These are phyloP conservation scores for Pelecanoides urinatrix DNA, from an alignment of 2,113 vertebrate species.

Conservation along the genomic window DNA sequence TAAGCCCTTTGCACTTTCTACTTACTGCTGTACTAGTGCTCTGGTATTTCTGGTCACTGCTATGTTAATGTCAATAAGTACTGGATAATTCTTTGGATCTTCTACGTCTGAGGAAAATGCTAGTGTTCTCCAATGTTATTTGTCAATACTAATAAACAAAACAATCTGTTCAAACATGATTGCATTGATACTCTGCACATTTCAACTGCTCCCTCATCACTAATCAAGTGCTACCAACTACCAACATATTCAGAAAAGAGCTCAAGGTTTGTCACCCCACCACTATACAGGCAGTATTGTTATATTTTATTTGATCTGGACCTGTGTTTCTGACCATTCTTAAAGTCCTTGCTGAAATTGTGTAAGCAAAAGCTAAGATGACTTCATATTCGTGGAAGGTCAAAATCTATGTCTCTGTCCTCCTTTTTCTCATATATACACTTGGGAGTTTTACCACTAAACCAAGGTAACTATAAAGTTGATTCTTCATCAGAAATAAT, in stretches of 20 bases:
- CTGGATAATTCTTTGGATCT: neutral
- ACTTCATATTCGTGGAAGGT: neutral
- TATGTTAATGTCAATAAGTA: neutral
- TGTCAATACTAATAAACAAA: neutral
- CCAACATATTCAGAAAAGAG: neutral
- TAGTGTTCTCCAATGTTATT: neutral
- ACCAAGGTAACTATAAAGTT: neutral
- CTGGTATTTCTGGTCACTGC: neutral
- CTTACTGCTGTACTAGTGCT: neutral
- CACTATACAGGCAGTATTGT: neutral
- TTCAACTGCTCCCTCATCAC: neutral
- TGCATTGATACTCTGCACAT: neutral
- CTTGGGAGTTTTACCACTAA: neutral
- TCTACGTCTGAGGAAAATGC: neutral
- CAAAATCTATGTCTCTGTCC: neutral
- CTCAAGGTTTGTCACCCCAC: neutral
- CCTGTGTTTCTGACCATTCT: neutral
- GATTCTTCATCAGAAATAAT: neutral
- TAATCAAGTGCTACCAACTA: neutral
- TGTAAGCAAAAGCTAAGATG: neutral
- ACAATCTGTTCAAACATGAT: neutral
- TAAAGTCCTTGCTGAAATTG: neutral
- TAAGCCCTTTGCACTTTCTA: neutral
- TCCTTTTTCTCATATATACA: neutral
- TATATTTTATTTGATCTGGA: neutral